Evolutionary conservation across 2,888 invertebrate species (phyloP).

Genomic region (Clostera curtula): DNA sequence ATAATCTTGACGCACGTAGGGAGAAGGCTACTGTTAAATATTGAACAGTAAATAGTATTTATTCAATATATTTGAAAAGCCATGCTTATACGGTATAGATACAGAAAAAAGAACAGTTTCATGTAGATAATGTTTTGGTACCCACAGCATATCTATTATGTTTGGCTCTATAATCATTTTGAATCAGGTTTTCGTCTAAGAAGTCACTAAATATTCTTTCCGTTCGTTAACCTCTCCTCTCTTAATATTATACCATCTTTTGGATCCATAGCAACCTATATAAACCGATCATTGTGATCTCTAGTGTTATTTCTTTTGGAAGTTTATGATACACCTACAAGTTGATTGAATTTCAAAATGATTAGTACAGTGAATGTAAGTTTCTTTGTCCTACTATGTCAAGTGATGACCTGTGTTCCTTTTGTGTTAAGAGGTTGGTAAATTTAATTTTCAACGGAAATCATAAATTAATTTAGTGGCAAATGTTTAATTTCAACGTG

Average conservation of each 20-base stretch:
- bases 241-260: conserved; percentile 16
- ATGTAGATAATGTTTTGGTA: no score
- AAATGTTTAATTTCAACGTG: no score
- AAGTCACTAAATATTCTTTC: conserved; percentile 8
- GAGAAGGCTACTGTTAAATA: no score
- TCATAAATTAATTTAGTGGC: no score
- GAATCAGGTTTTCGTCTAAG: conserved; percentile 20
- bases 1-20: no score
- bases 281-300: conserved; percentile 22
- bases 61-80: no score
- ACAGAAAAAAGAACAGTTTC: no score
- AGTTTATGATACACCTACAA: conserved; percentile 13
- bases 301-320: conserved; percentile 17
- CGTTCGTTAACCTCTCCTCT: conserved; percentile 22
- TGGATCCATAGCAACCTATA: conserved; percentile 22
- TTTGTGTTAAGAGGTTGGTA: conserved; percentile 42
- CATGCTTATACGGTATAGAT: no score
- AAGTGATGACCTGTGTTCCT: conserved; percentile 26
- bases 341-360: conserved; percentile 1
- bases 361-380: conserved; percentile 3
- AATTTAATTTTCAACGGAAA: background rate
- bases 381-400: conserved; percentile 16
- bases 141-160: conserved; percentile 1
- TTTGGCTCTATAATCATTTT: conserved; percentile 11
- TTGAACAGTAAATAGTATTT: no score